Evolutionary conservation across 1,140 invertebrate genomes (phyloP).

Genomic region (Coenobita brevimanus): DNA sequence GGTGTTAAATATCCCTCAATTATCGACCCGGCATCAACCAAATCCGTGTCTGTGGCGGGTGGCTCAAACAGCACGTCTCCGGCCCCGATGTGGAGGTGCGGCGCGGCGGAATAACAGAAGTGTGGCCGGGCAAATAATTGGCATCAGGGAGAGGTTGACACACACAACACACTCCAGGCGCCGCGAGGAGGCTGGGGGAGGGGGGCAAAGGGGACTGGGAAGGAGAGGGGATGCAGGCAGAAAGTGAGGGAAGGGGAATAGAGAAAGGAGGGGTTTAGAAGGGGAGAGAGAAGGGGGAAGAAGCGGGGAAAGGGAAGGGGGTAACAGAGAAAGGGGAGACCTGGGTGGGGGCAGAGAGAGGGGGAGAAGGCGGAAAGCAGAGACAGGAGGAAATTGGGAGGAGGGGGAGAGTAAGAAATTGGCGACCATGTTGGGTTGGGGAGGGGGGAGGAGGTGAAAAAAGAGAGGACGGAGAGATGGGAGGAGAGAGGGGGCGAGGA

Average conservation of each 20-base stretch:
- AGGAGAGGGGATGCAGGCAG: background rate
- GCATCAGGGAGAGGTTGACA: background rate
- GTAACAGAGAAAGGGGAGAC: background rate
- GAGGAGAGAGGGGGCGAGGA: background rate
- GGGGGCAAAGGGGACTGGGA: background rate
- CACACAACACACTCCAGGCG: background rate
- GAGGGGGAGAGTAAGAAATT: background rate
- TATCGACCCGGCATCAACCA: background rate
- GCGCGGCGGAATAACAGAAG: slow-evolving; percentile 3
- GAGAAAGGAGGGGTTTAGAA: background rate
- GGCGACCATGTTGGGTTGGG: no score
- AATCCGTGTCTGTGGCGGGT: background rate
- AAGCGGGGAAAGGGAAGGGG: background rate
- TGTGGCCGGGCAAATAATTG: slow-evolving; percentile 3
- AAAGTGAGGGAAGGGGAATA: background rate
- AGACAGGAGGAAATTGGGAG: background rate
- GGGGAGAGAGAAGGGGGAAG: background rate
- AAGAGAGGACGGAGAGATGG: background rate
- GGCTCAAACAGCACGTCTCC: background rate
- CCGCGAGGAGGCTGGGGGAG: background rate
- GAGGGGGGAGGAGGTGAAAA: background rate
- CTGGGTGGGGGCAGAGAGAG: background rate
- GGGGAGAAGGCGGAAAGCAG: background rate
- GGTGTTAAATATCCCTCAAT: no score
- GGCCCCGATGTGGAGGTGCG: background rate